phyloP scores from a whole-genome alignment of 2,113 vertebrate genomes.

The Psephotus haematonotus region DNA sequence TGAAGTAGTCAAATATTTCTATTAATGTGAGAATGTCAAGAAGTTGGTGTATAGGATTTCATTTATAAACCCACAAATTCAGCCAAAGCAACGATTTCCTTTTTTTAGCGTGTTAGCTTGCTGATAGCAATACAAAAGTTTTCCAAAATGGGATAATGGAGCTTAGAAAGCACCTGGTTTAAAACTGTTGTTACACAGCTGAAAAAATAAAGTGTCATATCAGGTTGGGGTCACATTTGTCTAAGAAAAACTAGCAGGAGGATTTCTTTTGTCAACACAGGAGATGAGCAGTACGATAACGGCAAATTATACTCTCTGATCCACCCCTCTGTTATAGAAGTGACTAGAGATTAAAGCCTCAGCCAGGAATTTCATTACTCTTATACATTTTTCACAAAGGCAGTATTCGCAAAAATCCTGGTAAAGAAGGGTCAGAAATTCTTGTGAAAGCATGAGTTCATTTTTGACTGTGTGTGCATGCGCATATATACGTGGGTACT shows the following conservation, averaged over 20 bases:
- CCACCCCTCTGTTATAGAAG: slow-evolving; percentile 57
- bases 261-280: slow-evolving; percentile 78
- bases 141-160: neutral
- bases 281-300: slow-evolving; percentile 76
- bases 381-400: slow-evolving; percentile 64
- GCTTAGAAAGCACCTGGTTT: slow-evolving; percentile 61
- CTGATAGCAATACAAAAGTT: neutral
- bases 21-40: neutral
- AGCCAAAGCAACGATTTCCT: neutral
- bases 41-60: neutral
- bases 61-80: neutral
- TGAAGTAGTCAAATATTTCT: neutral
- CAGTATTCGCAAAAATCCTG: slow-evolving; percentile 20
- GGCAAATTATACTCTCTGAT: slow-evolving; percentile 72
- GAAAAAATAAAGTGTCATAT: slow-evolving; percentile 78
- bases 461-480: neutral
- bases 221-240: slow-evolving; percentile 70
- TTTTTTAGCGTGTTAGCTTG: neutral
- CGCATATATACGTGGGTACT: neutral
- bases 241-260: slow-evolving; percentile 76
- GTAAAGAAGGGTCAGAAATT: neutral
- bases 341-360: slow-evolving; percentile 72
- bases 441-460: neutral
- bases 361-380: slow-evolving; percentile 68
- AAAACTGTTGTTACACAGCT: slow-evolving; percentile 61